These are phyloP conservation scores for Forbesichthys agassizii DNA, from an alignment of 2,113 vertebrate genomes.

Conservation along the genomic window DNA sequence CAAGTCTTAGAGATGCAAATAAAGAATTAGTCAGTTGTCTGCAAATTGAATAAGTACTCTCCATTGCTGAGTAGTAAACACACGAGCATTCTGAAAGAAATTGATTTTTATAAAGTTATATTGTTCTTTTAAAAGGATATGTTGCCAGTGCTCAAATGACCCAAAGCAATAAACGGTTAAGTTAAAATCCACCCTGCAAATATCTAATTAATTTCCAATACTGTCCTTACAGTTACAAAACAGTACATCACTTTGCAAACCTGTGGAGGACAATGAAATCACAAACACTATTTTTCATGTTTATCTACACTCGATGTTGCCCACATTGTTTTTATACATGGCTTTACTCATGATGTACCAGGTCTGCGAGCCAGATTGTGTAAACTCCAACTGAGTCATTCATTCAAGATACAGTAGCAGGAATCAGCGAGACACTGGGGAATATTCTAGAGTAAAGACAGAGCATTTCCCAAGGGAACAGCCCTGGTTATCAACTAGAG, in stretches of 20 bases:
- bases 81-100: not conserved
- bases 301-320: no score
- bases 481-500: slow-evolving; percentile 63
- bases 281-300: no score
- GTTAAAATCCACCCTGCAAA: no score
- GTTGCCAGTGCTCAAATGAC: no score
- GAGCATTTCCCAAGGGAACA: slow-evolving; percentile 34
- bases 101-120: no score
- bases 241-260: no score
- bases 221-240: no score
- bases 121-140: no score
- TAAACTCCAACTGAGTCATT: slow-evolving; percentile 53
- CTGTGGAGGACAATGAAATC: no score
- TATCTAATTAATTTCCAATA: slow-evolving; percentile 7
- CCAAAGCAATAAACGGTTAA: no score
- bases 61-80: slow-evolving; percentile 8
- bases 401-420: slow-evolving; percentile 28
- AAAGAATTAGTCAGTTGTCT: slow-evolving; percentile 10
- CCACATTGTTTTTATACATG: no score
- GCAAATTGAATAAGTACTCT: slow-evolving; percentile 45
- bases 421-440: slow-evolving; percentile 10
- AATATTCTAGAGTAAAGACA: slow-evolving; percentile 14
- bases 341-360: no score
- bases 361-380: slow-evolving; percentile 45
- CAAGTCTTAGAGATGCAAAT: slow-evolving; percentile 28